Conservation (phyloP, 2,797 vertebrate genomes). For the Pelochelys cantorii region DNA sequence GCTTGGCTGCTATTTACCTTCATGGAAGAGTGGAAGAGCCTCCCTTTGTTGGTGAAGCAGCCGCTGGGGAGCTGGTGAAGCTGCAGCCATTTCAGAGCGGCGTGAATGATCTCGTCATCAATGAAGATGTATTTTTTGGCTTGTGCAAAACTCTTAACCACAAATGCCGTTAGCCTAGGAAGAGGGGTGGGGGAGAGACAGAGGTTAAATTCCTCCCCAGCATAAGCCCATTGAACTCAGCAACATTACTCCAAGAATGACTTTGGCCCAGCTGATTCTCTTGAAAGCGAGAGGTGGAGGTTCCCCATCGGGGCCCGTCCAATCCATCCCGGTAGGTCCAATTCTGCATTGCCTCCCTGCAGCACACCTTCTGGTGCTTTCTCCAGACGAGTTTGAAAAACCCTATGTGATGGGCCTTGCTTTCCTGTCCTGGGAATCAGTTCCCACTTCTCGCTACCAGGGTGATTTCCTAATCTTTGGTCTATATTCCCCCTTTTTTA, state of each 20-base stretch:
- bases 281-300: not conserved
- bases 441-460: not conserved
- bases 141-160: constrained; percentile 86
- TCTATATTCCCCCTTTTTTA: not conserved
- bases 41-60: constrained; percentile 83
- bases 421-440: not conserved
- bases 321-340: not conserved
- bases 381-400: not conserved
- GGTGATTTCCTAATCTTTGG: not conserved
- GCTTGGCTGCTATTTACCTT: constrained; percentile 69
- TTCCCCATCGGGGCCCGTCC: not conserved
- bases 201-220: not conserved
- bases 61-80: constrained; percentile 71
- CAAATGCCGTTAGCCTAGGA: constrained; percentile 86
- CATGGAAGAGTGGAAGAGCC: constrained; percentile 82
- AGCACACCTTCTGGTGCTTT: not conserved
- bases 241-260: not conserved
- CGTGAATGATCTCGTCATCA: constrained; percentile 70
- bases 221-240: not conserved
- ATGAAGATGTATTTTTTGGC: constrained; percentile 81
- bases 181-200: not conserved
- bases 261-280: not conserved
- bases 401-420: not conserved
- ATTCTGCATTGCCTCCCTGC: not conserved
- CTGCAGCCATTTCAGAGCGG: constrained; percentile 80